These are phyloP conservation scores for Aphelocoma californica DNA, from an alignment of 2,797 vertebrate species.

Conservation along the genomic window DNA sequence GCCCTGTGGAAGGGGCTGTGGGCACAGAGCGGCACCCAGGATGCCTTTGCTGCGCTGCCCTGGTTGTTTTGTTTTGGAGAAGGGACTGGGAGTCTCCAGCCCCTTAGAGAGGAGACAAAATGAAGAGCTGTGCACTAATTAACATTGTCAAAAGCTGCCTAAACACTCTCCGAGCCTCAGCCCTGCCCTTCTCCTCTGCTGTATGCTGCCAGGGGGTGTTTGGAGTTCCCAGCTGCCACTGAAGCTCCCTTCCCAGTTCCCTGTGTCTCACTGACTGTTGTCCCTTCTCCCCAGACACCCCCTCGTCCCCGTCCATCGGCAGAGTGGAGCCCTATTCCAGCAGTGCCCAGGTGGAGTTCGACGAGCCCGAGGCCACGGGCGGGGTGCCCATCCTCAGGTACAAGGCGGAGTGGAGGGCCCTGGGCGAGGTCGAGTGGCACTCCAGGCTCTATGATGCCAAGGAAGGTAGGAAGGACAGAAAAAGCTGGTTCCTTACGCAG, in stretches of 20 bases:
- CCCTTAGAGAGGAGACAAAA: not conserved
- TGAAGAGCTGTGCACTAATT: not conserved
- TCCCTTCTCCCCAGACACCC: constrained; percentile 83
- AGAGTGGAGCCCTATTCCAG: constrained; percentile 92
- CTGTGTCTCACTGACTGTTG: not conserved
- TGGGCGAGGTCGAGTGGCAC: constrained; percentile 81
- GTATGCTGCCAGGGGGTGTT: fast-evolving
- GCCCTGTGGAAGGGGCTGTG: not conserved
- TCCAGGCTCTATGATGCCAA: constrained; percentile 80
- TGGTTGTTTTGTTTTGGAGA: not conserved
- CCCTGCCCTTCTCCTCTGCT: not conserved
- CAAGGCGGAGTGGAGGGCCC: constrained; percentile 85
- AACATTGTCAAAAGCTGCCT: not conserved
- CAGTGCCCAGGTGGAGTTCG: constrained; percentile 88
- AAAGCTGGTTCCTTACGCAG: fast-evolving
- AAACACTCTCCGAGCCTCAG: fast-evolving
- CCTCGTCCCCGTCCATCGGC: constrained; percentile 87
- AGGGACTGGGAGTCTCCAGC: not conserved
- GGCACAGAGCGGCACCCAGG: not conserved
- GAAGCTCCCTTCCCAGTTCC: not conserved
- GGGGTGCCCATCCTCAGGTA: constrained; percentile 93
- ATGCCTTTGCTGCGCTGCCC: not conserved
- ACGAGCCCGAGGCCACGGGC: constrained; percentile 90
- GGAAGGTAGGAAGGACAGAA: constrained; percentile 79
- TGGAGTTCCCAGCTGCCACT: not conserved